Percentiles rank a stretch among this genome's conserved stretches.
These are phyloP conservation scores for Pogoniulus pusillus DNA, from an alignment of 2,797 vertebrate genomes.

Conservation along the genomic window DNA sequence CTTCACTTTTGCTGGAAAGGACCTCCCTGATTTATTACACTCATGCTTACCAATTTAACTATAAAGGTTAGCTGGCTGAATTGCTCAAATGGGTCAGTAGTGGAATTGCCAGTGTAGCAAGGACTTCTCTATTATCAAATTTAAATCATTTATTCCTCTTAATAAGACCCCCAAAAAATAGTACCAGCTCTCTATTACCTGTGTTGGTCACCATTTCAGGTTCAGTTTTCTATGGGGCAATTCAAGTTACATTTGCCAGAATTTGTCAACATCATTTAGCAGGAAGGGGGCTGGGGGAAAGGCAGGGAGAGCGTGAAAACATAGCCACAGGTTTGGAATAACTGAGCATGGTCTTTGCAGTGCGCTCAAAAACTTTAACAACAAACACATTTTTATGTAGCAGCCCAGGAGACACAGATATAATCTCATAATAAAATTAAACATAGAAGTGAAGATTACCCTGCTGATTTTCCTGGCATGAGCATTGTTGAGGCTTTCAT, in stretches of 20 bases:
- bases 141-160: neutral
- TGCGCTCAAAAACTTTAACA: neutral
- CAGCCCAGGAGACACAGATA: neutral
- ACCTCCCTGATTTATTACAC: neutral
- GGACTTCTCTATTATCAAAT: neutral
- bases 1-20: neutral
- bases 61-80: conserved; percentile 29
- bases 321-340: neutral
- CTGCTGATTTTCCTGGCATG: neutral
- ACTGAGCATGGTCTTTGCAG: neutral
- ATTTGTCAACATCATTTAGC: neutral
- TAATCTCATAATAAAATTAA: neutral
- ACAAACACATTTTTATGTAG: neutral
- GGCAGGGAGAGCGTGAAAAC: neutral
- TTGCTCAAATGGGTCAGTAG: neutral
- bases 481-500: neutral
- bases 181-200: neutral
- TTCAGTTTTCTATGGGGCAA: neutral
- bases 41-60: conserved; percentile 24
- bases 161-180: neutral
- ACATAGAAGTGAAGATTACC: neutral
- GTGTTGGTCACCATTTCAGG: neutral
- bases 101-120: neutral
- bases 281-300: neutral
- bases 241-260: conserved; percentile 2